These are phyloP conservation scores for Aegithalos caudatus DNA, from an alignment of 2,113 vertebrate species.

Conservation along the genomic window DNA sequence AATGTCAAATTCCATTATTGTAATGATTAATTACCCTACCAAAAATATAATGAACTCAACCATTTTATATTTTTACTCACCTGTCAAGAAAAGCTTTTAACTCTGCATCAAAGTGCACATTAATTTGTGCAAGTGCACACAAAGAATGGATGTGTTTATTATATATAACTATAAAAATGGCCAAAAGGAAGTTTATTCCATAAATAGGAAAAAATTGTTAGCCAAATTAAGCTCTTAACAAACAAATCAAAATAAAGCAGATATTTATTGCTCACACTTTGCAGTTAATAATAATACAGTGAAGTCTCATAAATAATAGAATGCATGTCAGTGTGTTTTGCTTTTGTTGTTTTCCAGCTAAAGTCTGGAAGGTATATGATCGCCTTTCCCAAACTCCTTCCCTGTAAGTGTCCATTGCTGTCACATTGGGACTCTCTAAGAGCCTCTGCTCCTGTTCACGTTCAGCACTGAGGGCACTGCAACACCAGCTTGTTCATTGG, in stretches of 20 bases:
- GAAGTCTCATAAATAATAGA: not conserved
- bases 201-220: not conserved
- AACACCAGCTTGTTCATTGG: fast-evolving
- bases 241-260: not conserved
- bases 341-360: not conserved
- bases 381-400: not conserved
- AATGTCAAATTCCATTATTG: not conserved
- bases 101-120: not conserved
- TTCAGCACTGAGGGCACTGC: fast-evolving
- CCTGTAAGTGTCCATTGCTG: fast-evolving
- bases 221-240: not conserved
- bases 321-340: not conserved
- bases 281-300: not conserved
- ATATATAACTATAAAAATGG: not conserved
- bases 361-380: not conserved
- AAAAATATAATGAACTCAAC: not conserved
- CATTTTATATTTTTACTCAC: not conserved
- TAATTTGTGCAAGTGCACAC: not conserved
- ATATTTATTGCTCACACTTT: not conserved
- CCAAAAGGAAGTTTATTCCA: not conserved
- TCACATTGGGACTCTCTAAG: not conserved
- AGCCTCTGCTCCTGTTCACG: not conserved
- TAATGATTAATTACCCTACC: not conserved
- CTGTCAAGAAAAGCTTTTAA: not conserved
- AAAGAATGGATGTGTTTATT: not conserved